These are phyloP conservation scores for Myopa testacea DNA, from an alignment of 2,888 invertebrate genomes.

Conservation along the genomic window DNA sequence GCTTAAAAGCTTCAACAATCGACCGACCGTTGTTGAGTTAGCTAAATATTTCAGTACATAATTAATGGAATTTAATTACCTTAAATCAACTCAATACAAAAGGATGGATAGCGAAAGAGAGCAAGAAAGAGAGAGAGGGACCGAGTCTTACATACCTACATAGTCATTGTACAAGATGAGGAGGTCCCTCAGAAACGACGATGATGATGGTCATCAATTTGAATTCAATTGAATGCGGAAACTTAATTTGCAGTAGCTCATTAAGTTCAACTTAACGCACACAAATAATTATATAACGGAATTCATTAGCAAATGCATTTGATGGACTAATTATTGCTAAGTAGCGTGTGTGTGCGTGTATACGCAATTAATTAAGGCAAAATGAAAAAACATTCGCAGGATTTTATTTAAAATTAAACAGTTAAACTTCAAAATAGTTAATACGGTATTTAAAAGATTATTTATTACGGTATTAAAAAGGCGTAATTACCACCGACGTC, in stretches of 20 bases:
- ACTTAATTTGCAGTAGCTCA: conserved; percentile 28
- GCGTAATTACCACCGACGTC: no score
- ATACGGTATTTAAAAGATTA: no score
- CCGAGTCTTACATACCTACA: no score
- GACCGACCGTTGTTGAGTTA: no score
- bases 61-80: background rate
- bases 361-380: background rate
- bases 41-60: background rate
- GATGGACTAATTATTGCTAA: conserved; percentile 6
- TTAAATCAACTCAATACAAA: background rate
- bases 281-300: conserved; percentile 22
- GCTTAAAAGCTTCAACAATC: no score
- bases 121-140: no score
- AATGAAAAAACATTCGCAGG: no score
- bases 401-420: no score
- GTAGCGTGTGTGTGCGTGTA: background rate
- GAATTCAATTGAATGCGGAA: conserved; percentile 14
- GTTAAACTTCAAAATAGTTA: no score
- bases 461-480: no score
- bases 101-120: background rate
- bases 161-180: no score
- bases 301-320: conserved; percentile 26
- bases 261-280: conserved; percentile 31
- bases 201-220: background rate
- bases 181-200: background rate